Percentiles rank a stretch among this genome's conserved stretches.
These are phyloP conservation scores for Stramonita haemastoma DNA, from an alignment of 2,888 invertebrate genomes.

Conservation along the genomic window DNA sequence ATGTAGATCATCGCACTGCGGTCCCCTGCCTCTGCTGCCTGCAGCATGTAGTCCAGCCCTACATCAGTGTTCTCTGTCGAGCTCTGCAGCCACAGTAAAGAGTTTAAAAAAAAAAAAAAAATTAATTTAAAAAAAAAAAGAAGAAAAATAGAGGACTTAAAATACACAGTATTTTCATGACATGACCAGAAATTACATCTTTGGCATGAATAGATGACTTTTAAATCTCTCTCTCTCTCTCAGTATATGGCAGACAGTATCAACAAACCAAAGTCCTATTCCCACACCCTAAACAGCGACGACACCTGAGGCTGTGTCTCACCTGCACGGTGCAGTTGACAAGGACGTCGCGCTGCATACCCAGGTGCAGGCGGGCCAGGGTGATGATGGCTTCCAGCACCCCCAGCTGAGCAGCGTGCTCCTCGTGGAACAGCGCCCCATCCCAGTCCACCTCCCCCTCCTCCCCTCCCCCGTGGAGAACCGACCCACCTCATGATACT, in stretches of 20 bases:
- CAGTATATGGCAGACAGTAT: no score
- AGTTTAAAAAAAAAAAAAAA: no score
- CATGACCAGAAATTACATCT: no score
- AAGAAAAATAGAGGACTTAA: no score
- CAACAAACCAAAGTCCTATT: no score
- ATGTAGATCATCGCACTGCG: slow-evolving; percentile 79
- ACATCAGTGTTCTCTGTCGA: slow-evolving; percentile 71
- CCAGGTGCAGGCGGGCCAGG: slow-evolving; percentile 79
- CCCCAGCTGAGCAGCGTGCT: slow-evolving; percentile 80
- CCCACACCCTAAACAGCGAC: no score
- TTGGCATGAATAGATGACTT: no score
- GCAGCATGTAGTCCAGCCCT: slow-evolving; percentile 78
- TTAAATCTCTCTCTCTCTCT: no score
- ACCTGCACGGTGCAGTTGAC: slow-evolving; percentile 77
- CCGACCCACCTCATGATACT: slow-evolving; percentile 80
- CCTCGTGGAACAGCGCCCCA: slow-evolving; percentile 80
- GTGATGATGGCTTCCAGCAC: slow-evolving; percentile 80
- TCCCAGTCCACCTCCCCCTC: slow-evolving; percentile 78
- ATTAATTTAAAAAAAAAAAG: no score
- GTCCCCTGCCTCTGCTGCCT: slow-evolving; percentile 80
- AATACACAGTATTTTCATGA: no score
- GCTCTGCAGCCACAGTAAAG: slow-evolving; percentile 59
- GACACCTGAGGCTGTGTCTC: not conserved
- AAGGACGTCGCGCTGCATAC: slow-evolving; percentile 79
- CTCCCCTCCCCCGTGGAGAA: slow-evolving; percentile 69